Base-by-base conservation (phyloP, 2,797 vertebrate species). In the Columba guinea region DNA sequence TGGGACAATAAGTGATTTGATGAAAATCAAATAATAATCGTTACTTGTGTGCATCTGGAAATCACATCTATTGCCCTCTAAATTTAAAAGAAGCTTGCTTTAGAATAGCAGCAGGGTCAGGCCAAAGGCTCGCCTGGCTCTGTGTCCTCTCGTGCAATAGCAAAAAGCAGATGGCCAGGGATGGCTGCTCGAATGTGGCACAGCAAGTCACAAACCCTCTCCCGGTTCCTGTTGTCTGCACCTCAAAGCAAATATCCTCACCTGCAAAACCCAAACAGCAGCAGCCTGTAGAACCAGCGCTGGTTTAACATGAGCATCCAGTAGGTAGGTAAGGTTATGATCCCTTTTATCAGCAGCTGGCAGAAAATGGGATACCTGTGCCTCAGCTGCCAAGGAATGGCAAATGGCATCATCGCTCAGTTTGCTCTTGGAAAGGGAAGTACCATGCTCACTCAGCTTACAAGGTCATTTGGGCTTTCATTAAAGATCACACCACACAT, bases 381-480 rank as follows among this genome's bases (percentile, higher is more conserved):
- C 34, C 37, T 46, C 13, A 2, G 49, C 65, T 79, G 59, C 76
- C 44, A 32, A 28, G 53, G 26, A 1, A 7, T 11, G 32, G 59
- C 35, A 65, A 27, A 44, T 17, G n/a, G 39, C 53, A 2, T 69
- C n/a, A 58, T 77, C 15, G 0, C 10, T 46, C 0, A 0, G 11
- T 71, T 69, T 82, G 48, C 46, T 87, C 30, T 3, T 88, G 51
- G 26, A 70, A 69, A 82, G 34, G 41, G 64, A 85, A 55, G 34
- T 27, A 22, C 20, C 12, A 7, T 35, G 17, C 23, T 65, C 49
- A 19, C 46, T 77, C 84, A 89, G 13, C n/a, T 30, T 62, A 7
- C 2, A 18, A 87, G n/a, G 55, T 49, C 63, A 24, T 32, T 59
- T 65, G 55, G 73, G 32, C 34, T 94, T 93, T 55, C 65, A 27